phyloP scores from a whole-genome alignment of 2,797 vertebrate species.

The Sebastes flavidus region DNA sequence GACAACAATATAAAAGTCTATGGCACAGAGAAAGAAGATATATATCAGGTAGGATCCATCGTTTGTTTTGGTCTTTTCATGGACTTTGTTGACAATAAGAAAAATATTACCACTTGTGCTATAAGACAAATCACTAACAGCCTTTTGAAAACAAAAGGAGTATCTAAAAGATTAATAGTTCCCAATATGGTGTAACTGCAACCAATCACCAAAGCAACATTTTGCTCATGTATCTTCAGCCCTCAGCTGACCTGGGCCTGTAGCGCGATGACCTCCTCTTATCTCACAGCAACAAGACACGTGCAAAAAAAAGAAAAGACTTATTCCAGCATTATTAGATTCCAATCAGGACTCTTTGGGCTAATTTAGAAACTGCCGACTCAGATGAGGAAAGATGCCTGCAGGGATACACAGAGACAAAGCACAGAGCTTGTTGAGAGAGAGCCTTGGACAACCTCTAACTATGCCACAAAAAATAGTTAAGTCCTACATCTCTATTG shows the following conservation, averaged over 20 bases:
- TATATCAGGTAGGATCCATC: background rate
- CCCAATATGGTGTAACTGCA: background rate
- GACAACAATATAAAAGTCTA: background rate
- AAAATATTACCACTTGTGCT: background rate
- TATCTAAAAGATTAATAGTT: background rate
- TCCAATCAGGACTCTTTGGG: slow-evolving; percentile 51
- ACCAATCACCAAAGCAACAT: background rate
- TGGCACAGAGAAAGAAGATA: background rate
- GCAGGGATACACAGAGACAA: slow-evolving; percentile 25
- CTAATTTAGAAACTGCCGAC: slow-evolving; percentile 64
- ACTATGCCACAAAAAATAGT: slow-evolving; percentile 2
- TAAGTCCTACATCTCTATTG: background rate
- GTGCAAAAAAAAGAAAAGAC: background rate
- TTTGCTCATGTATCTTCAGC: background rate
- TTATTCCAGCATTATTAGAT: slow-evolving; percentile 51
- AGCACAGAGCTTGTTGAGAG: slow-evolving; percentile 9
- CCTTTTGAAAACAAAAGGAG: background rate
- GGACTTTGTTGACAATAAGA: too few relatives aligned
- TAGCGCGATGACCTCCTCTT: background rate
- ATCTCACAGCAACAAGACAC: background rate
- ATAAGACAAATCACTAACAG: slow-evolving; percentile 2
- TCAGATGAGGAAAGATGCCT: slow-evolving; percentile 48
- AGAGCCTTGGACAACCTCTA: slow-evolving; percentile 11
- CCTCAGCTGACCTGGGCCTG: slow-evolving; percentile 3
- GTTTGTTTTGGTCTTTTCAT: background rate